A percentile compares a stretch with the other conserved stretches of the same genome.
phyloP scores from a whole-genome alignment of 2,113 vertebrate species.

The Glaucidium brasilianum region DNA sequence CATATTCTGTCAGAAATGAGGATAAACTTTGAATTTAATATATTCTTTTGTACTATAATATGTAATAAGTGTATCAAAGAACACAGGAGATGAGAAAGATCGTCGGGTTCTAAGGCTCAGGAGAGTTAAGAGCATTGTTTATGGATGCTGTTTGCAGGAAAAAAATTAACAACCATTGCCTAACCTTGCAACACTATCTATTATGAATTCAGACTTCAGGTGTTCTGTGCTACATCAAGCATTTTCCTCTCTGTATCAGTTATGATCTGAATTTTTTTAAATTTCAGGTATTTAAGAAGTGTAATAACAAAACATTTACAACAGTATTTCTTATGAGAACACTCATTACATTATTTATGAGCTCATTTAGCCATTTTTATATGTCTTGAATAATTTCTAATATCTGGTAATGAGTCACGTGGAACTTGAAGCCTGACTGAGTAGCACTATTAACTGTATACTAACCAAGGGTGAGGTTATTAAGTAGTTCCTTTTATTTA shows the following conservation, averaged over 20 bases:
- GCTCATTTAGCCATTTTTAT: not conserved
- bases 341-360: not conserved
- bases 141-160: not conserved
- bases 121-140: not conserved
- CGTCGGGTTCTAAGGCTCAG: not conserved
- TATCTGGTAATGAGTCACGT: not conserved
- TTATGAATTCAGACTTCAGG: not conserved
- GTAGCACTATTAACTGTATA: not conserved
- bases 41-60: not conserved
- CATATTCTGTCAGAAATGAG: conserved; percentile 5
- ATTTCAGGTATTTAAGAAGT: not conserved
- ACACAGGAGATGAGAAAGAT: not conserved
- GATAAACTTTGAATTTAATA: not conserved
- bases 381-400: not conserved
- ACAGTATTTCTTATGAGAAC: not conserved
- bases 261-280: not conserved
- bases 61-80: not conserved
- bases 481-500: not conserved
- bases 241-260: not conserved
- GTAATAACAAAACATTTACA: not conserved
- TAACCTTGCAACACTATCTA: not conserved
- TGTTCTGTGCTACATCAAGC: not conserved
- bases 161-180: not conserved
- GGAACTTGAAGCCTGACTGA: not conserved
- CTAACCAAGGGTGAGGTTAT: not conserved